A percentile compares a stretch with the other conserved stretches of the same genome.
Evolutionary conservation across 1,140 invertebrate genomes (phyloP).

Genomic region (Drosophila arawakana): DNA sequence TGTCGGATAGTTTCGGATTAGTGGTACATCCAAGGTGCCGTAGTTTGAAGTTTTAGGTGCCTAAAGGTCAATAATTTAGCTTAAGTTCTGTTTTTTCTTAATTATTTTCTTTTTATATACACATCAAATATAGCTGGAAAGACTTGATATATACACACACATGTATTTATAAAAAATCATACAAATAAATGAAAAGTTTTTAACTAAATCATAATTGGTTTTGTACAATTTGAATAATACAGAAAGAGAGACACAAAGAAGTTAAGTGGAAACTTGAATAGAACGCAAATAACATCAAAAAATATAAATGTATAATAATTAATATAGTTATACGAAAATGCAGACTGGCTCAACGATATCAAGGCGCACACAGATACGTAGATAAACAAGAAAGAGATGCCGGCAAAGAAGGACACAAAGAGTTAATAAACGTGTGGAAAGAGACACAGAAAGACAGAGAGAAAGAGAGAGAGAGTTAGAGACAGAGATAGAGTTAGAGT

Average conservation of each 20-base stretch:
- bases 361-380: slow-evolving; percentile 64
- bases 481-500: slow-evolving; percentile 25
- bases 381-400: slow-evolving; percentile 57
- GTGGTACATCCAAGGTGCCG: slow-evolving; percentile 45
- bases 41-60: slow-evolving; percentile 44
- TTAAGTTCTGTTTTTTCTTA: slow-evolving; percentile 3
- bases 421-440: slow-evolving; percentile 15
- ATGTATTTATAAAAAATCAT: slow-evolving; percentile 56
- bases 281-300: slow-evolving; percentile 43
- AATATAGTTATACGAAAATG: slow-evolving; percentile 65
- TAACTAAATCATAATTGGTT: slow-evolving; percentile 27
- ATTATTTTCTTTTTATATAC: slow-evolving; percentile 44
- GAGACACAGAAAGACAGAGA: slow-evolving; percentile 22
- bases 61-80: slow-evolving; percentile 30
- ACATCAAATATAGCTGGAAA: slow-evolving; percentile 51
- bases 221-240: slow-evolving; percentile 52
- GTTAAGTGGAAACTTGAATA: slow-evolving; percentile 45
- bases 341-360: slow-evolving; percentile 69
- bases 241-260: slow-evolving; percentile 63
- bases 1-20: slow-evolving; percentile 11
- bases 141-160: slow-evolving; percentile 37
- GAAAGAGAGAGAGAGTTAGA: slow-evolving; percentile 30
- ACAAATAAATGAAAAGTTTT: slow-evolving; percentile 22
- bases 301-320: slow-evolving; percentile 26
- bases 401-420: slow-evolving; percentile 46